Percentiles rank a stretch among this genome's conserved stretches.
Conservation (phyloP, 2,113 vertebrate species). For the Nansenia antarctica region DNA sequence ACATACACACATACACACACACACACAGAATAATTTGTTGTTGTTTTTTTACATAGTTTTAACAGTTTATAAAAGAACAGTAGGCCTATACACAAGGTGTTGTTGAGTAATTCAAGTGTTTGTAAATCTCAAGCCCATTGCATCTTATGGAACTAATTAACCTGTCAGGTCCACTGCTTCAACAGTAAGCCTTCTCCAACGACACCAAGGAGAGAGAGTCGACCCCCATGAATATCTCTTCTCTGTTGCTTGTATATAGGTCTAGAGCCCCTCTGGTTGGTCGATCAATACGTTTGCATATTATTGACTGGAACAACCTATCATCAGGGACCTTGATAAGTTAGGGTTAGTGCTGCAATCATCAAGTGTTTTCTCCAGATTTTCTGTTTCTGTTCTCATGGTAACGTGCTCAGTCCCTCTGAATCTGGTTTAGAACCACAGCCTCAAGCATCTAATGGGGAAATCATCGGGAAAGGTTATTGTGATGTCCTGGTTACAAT, state of each 20-base stretch:
- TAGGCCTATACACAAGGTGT: neutral
- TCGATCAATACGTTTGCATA: neutral
- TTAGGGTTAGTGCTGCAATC: neutral
- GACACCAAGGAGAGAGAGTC: neutral
- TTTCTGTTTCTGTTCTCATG: neutral
- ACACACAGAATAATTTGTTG: neutral
- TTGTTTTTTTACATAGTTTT: no score
- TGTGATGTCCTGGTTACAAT: no score
- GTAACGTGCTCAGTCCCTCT: neutral
- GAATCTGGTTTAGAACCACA: neutral
- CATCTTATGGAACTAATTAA: neutral
- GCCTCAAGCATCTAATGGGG: neutral
- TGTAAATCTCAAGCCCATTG: neutral
- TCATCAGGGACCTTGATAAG: neutral
- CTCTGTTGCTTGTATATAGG: neutral
- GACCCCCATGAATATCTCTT: neutral
- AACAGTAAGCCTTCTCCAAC: neutral
- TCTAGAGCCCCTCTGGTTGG: neutral
- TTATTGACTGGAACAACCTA: neutral
- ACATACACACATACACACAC: neutral
- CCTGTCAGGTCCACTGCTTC: neutral
- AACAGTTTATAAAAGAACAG: no score
- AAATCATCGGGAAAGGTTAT: neutral
- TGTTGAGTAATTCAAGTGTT: neutral
- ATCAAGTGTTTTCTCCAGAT: conserved; percentile 1